phyloP scores from a whole-genome alignment of 2,888 invertebrate species.

The Drosophila subsilvestris region DNA sequence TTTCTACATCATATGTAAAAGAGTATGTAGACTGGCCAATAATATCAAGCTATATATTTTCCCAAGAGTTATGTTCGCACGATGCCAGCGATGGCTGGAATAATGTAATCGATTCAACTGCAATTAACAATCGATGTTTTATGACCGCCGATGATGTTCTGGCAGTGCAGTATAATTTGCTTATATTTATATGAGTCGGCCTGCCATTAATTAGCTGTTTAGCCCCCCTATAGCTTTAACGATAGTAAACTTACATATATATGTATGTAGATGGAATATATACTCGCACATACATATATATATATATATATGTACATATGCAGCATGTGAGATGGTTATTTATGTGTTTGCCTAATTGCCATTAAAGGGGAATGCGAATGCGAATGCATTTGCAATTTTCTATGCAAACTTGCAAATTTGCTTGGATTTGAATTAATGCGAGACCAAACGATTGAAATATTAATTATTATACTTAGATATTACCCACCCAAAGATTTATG shows the following conservation, averaged over 20 bases:
- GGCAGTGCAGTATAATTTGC: slow-evolving; percentile 13
- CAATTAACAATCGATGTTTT: slow-evolving; percentile 37
- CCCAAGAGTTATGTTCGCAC: neutral
- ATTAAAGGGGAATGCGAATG: slow-evolving; percentile 28
- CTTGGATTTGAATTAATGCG: slow-evolving; percentile 43
- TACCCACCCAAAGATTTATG: slow-evolving; percentile 54
- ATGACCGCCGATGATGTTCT: slow-evolving; percentile 11
- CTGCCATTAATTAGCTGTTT: slow-evolving; percentile 51
- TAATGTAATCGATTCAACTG: slow-evolving; percentile 27
- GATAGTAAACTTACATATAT: neutral
- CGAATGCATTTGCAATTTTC: slow-evolving; percentile 24
- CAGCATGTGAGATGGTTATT: slow-evolving; percentile 37
- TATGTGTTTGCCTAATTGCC: slow-evolving; percentile 55
- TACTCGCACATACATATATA: neutral
- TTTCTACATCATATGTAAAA: neutral
- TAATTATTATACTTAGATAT: slow-evolving; percentile 46
- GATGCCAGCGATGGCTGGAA: slow-evolving; percentile 20
- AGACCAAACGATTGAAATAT: slow-evolving; percentile 30
- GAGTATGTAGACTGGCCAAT: neutral
- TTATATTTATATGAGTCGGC: slow-evolving; percentile 33
- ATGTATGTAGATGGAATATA: neutral
- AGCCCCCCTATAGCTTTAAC: neutral
- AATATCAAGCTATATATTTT: neutral
- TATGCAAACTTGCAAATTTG: slow-evolving; percentile 44
- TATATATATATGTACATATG: slow-evolving; percentile 4